Conservation (phyloP, 2,888 invertebrate species). For the Zootermopsis nevadensis region DNA sequence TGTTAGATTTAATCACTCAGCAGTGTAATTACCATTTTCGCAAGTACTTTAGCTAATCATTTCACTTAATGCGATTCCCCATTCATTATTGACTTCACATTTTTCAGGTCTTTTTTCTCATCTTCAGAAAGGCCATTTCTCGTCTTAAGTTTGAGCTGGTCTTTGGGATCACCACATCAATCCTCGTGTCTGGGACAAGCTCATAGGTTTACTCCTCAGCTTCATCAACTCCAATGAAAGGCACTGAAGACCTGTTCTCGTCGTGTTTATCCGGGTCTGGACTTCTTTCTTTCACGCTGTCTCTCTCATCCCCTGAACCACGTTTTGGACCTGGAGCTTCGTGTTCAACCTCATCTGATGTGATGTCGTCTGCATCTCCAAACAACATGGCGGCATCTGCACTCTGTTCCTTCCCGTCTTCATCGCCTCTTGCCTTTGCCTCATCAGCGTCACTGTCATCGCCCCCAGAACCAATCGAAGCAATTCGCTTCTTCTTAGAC, state of each 20-base stretch:
- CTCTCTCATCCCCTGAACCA: slow-evolving; percentile 59
- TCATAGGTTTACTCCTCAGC: slow-evolving; percentile 79
- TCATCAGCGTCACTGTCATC: slow-evolving; percentile 66
- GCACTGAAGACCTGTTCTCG: slow-evolving; percentile 56
- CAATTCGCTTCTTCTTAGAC: slow-evolving; percentile 65
- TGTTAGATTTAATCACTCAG: too few species aligned
- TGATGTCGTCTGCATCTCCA: slow-evolving; percentile 94
- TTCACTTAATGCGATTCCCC: too few species aligned
- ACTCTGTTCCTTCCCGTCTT: background rate
- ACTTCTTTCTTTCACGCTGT: slow-evolving; percentile 48
- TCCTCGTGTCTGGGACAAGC: slow-evolving; percentile 89
- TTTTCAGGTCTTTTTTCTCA: too few species aligned
- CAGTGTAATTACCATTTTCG: too few species aligned
- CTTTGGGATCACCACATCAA: slow-evolving; percentile 97
- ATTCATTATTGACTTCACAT: too few species aligned
- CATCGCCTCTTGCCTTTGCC: slow-evolving; percentile 37
- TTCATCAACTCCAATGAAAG: slow-evolving; percentile 64
- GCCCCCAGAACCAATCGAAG: slow-evolving; percentile 75
- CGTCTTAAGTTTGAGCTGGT: slow-evolving; percentile 92
- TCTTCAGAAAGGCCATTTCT: slow-evolving; percentile 94
- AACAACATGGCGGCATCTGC: slow-evolving; percentile 86
- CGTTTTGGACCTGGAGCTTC: slow-evolving; percentile 58
- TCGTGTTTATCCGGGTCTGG: slow-evolving; percentile 62
- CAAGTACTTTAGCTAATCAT: too few species aligned
- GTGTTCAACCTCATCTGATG: slow-evolving; percentile 81